These are phyloP conservation scores for Steinernema khuongi DNA, from an alignment of 1,140 invertebrate species.

Conservation along the genomic window DNA sequence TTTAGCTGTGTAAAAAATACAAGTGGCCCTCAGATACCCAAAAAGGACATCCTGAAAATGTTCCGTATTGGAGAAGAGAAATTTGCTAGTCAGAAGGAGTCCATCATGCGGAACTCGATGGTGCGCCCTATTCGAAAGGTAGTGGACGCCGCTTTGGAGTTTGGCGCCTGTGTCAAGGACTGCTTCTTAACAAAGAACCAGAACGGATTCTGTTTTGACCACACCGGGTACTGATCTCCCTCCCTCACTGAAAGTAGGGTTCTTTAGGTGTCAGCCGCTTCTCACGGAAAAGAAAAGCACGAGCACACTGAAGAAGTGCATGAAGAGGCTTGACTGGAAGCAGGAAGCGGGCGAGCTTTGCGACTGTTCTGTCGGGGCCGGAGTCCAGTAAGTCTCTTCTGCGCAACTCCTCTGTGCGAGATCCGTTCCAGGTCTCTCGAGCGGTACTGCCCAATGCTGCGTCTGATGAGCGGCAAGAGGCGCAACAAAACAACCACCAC, in stretches of 20 bases:
- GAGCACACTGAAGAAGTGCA: constrained; percentile 46
- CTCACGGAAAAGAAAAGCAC: constrained; percentile 44
- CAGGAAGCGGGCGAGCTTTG: constrained; percentile 50
- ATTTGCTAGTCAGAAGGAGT: constrained; percentile 25
- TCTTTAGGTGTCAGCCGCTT: constrained; percentile 46
- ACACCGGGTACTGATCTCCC: constrained; percentile 34
- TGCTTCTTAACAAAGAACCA: constrained; percentile 47
- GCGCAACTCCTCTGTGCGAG: neutral
- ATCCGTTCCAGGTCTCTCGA: constrained; percentile 31
- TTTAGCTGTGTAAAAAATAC: constrained; percentile 24
- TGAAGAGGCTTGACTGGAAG: constrained; percentile 47
- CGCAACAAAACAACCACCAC: constrained; percentile 22
- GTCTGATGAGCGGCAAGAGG: constrained; percentile 31
- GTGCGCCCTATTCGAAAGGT: constrained; percentile 42
- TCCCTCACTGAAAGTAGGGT: neutral
- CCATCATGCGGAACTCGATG: neutral
- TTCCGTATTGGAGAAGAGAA: constrained; percentile 44
- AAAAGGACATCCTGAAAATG: constrained; percentile 51
- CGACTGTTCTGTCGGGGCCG: constrained; percentile 50
- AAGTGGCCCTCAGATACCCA: constrained; percentile 30
- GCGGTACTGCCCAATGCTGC: constrained; percentile 41
- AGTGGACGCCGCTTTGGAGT: constrained; percentile 40
- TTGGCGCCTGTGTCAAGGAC: constrained; percentile 45
- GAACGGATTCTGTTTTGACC: constrained; percentile 47
- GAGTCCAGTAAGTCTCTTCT: constrained; percentile 29